Base-by-base conservation (phyloP, 2,888 invertebrate species). In the Polyommatus icarus region DNA sequence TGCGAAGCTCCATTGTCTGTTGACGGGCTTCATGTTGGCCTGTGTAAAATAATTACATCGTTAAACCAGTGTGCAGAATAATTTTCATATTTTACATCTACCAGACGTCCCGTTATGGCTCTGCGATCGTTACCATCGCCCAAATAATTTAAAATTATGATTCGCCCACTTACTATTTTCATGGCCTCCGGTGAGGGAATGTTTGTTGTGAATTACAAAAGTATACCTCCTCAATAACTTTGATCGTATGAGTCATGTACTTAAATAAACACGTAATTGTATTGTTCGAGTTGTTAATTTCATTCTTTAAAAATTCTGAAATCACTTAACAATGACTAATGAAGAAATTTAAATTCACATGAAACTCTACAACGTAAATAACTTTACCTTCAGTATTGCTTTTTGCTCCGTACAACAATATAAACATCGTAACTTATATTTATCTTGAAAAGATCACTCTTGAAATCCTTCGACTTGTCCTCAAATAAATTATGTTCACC, bases 311-410 rank as follows among this genome's bases (percentile, higher is more conserved):
- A 73, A 75, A 54, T 50, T 75, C 75, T 75, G 75, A 75, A 75
- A 75, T 75, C 50, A 54, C 24, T 75, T 5, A 54, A 75, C 54
- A 75, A 84, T 90, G 91, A 90, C 87, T 90, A 90, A 90, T 83
- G 81, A 86, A 78, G 46, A 20, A 76, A 79, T 84, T 87, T 87
- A 82, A 87, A 89, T 87, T 91, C 90, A 90, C 89, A 91, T 89
- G 87, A 85, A 80, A 79, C 84, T 89, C 89, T 88, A 87, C 87
- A 85, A 87, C 83, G 84, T 90, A 88, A 67, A 29, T 29, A 67
- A 32, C 6, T 67, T 29, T 67, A 91, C 90, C 91, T 90, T 89
- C 90, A 80, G 84, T 81, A 88, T 91, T 91, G 89, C 89, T 84
- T 86, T 78, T 54, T n/a, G 15, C 50, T 24, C 29, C 40, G 7